Evolutionary conservation across 2,888 invertebrate species (phyloP).

Genomic region (Eilema caniola): DNA sequence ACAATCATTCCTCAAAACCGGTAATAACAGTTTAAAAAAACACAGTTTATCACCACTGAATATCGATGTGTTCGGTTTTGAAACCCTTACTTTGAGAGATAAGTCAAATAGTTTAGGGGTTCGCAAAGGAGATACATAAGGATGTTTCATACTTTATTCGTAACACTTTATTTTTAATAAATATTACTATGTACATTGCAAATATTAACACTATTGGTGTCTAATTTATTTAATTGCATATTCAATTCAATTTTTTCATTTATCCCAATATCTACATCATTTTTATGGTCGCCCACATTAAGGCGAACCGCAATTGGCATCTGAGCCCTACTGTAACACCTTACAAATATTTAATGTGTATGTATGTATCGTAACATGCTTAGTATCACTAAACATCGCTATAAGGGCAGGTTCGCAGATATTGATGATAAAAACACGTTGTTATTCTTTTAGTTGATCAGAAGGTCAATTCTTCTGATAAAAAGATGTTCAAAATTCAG

Average conservation of each 20-base stretch:
- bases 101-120: constrained; percentile 28
- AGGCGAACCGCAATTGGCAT: constrained; percentile 29
- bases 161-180: constrained; percentile 50
- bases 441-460: not conserved
- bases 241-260: constrained; percentile 52
- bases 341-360: constrained; percentile 29
- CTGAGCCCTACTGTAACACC: constrained; percentile 27
- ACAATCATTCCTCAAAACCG: not conserved
- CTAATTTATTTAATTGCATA: constrained; percentile 61
- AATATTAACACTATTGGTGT: constrained; percentile 53
- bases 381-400: constrained; percentile 27
- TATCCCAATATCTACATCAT: constrained; percentile 58
- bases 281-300: constrained; percentile 23
- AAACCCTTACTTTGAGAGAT: constrained; percentile 5
- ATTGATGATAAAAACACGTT: constrained; percentile 1
- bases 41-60: not conserved
- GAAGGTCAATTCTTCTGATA: no score
- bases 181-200: constrained; percentile 55
- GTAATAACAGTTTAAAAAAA: not conserved
- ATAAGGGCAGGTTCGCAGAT: constrained; percentile 1
- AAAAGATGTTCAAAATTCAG: no score
- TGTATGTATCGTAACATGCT: constrained; percentile 27
- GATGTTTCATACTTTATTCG: constrained; percentile 40
- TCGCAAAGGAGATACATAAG: constrained; percentile 46
- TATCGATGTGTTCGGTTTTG: not conserved